A percentile compares a stretch with the other conserved stretches of the same genome.
Conservation (phyloP, 2,888 invertebrate species). For the Scaptomyza polygonia region DNA sequence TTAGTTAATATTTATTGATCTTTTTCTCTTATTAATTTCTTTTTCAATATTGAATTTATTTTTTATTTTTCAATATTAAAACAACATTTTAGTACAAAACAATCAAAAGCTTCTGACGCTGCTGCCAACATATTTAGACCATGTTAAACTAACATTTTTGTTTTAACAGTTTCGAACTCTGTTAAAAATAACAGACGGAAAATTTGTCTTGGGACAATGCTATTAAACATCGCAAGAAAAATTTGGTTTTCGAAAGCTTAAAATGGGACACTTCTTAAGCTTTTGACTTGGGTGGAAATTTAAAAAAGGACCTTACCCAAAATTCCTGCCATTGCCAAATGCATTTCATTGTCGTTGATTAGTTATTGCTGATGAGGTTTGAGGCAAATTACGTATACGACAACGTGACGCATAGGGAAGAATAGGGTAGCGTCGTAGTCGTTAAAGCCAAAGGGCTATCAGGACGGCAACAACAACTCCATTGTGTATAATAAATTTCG, state of each 20-base stretch:
- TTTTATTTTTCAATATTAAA: conserved; percentile 33
- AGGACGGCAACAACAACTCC: conserved; percentile 49
- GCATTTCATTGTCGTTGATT: not conserved
- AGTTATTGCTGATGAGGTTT: not conserved
- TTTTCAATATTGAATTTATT: not conserved
- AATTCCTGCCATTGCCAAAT: not conserved
- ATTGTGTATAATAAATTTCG: conserved; percentile 77
- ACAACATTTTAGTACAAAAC: conserved; percentile 4
- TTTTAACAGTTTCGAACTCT: not conserved
- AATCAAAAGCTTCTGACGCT: not conserved
- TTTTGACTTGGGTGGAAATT: not conserved
- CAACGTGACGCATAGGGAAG: not conserved
- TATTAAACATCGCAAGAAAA: conserved; percentile 1
- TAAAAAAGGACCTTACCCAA: not conserved
- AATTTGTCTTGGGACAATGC: conserved; percentile 19
- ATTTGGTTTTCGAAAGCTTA: conserved; percentile 1
- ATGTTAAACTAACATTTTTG: conserved; percentile 1
- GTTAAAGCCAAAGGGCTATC: conserved; percentile 6
- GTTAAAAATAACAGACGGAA: not conserved
- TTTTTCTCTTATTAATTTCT: not conserved
- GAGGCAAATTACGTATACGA: conserved; percentile 38
- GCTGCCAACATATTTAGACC: not conserved
- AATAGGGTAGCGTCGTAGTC: no score
- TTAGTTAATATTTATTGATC: no score
- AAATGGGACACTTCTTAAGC: not conserved